These are phyloP conservation scores for Apis dorsata DNA, from an alignment of 1,140 invertebrate species.

Conservation along the genomic window DNA sequence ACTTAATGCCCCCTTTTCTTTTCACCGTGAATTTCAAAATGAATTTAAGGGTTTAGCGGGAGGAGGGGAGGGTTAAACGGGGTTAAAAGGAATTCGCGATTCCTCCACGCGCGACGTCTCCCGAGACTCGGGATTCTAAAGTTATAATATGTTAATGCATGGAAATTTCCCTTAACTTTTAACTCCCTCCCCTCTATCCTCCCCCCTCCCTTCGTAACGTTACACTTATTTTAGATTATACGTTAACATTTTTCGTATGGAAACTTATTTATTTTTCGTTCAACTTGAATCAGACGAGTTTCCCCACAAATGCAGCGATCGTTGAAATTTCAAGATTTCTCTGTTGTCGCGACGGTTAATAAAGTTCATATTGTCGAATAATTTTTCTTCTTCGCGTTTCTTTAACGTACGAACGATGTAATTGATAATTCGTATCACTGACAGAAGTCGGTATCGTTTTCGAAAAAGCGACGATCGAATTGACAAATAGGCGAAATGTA, in stretches of 20 bases:
- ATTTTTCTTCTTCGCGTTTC: too few species aligned
- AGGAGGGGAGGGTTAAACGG: too few species aligned
- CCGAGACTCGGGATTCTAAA: not conserved
- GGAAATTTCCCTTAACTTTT: slow-evolving; percentile 4
- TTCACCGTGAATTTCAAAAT: not conserved
- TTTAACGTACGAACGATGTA: too few species aligned
- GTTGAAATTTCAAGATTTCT: not conserved
- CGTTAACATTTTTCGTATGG: not conserved
- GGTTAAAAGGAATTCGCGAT: slow-evolving; percentile 16
- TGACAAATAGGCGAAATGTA: too few species aligned
- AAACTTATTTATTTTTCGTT: not conserved
- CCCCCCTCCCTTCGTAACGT: not conserved
- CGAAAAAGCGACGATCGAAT: too few species aligned
- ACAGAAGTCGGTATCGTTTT: too few species aligned
- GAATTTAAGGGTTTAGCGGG: not conserved
- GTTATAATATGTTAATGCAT: slow-evolving; percentile 12
- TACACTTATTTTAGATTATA: not conserved
- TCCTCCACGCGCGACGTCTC: not conserved
- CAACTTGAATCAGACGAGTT: not conserved
- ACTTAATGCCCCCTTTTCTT: not conserved
- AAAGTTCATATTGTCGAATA: too few species aligned
- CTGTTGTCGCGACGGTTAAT: too few species aligned
- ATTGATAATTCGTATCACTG: too few species aligned
- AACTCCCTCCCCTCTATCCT: not conserved
- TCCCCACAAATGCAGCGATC: not conserved